phyloP scores from a whole-genome alignment of 2,113 vertebrate species.

The Leucopternis melanops region DNA sequence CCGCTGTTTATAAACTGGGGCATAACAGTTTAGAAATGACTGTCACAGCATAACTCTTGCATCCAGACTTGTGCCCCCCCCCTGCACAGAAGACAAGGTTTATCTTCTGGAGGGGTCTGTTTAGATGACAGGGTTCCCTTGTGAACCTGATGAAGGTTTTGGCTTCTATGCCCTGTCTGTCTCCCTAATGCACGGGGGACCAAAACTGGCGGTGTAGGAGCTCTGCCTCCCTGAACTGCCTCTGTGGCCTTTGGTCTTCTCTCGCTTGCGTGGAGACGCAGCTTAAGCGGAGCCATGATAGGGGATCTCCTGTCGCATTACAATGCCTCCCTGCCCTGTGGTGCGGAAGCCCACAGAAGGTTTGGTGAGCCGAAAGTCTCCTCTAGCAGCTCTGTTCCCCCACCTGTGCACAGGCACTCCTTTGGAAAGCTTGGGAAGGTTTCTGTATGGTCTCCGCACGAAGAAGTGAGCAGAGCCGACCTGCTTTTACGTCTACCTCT shows the following conservation, averaged over 20 bases:
- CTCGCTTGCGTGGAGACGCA: not conserved
- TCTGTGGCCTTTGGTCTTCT: not conserved
- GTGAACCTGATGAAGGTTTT: not conserved
- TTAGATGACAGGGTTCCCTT: not conserved
- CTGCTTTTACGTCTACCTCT: fast-evolving
- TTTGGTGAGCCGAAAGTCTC: not conserved
- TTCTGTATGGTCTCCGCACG: not conserved
- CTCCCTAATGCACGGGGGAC: not conserved
- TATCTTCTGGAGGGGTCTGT: not conserved
- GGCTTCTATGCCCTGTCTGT: not conserved
- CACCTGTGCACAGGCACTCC: fast-evolving
- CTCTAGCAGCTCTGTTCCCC: not conserved
- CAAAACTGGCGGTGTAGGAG: not conserved
- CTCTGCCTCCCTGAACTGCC: not conserved
- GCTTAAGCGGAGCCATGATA: not conserved
- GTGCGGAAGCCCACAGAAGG: not conserved
- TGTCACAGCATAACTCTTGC: not conserved
- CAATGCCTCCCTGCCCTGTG: not conserved
- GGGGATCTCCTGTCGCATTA: not conserved
- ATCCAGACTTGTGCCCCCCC: not conserved
- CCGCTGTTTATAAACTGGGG: fast-evolving
- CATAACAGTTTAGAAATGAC: not conserved
- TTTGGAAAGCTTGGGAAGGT: too few species aligned
- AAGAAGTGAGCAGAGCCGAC: fast-evolving
- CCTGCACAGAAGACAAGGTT: not conserved